Evolutionary conservation across 2,797 vertebrate species (phyloP).

Genomic region (Helicolenus hilgendorfi): DNA sequence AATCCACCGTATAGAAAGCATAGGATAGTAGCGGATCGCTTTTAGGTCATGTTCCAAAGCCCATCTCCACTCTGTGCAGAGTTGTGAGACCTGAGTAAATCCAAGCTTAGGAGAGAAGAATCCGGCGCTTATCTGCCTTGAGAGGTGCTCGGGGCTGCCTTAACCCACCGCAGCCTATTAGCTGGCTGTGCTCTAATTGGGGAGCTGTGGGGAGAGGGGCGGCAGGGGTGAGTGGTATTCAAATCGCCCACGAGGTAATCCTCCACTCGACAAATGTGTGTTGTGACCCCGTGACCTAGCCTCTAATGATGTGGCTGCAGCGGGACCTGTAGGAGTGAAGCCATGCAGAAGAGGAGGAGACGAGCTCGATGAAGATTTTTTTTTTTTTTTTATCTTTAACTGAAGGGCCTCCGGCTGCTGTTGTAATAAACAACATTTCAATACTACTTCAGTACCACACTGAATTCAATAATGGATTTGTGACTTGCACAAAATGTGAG

Average conservation of each 20-base stretch:
- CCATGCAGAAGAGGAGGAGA: slow-evolving; percentile 47
- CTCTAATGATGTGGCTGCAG: slow-evolving; percentile 74
- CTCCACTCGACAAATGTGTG: slow-evolving; percentile 86
- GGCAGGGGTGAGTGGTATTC: slow-evolving; percentile 79
- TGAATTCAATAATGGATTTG: slow-evolving; percentile 48
- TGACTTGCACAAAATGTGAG: not conserved
- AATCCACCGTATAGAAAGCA: slow-evolving; percentile 28
- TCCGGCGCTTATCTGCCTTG: slow-evolving; percentile 84
- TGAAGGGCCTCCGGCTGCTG: not conserved
- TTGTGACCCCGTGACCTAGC: slow-evolving; percentile 79
- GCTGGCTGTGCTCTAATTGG: slow-evolving; percentile 83
- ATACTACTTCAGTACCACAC: slow-evolving; percentile 12
- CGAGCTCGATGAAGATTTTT: not conserved
- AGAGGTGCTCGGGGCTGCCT: slow-evolving; percentile 77
- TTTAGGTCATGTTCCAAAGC: slow-evolving; percentile 81
- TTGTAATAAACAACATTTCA: slow-evolving; percentile 27
- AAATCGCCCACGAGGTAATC: slow-evolving; percentile 88
- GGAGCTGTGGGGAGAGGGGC: slow-evolving; percentile 65
- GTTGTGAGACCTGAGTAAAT: slow-evolving; percentile 79
- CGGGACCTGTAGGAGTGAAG: slow-evolving; percentile 51
- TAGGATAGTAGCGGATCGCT: slow-evolving; percentile 17
- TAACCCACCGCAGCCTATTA: slow-evolving; percentile 82
- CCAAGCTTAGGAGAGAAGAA: slow-evolving; percentile 84
- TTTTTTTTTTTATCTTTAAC: not conserved
- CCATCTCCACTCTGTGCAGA: slow-evolving; percentile 53